Evolutionary conservation across 23 tunicate species (phyloP).

Genomic region (Trididemnum clinides): DNA sequence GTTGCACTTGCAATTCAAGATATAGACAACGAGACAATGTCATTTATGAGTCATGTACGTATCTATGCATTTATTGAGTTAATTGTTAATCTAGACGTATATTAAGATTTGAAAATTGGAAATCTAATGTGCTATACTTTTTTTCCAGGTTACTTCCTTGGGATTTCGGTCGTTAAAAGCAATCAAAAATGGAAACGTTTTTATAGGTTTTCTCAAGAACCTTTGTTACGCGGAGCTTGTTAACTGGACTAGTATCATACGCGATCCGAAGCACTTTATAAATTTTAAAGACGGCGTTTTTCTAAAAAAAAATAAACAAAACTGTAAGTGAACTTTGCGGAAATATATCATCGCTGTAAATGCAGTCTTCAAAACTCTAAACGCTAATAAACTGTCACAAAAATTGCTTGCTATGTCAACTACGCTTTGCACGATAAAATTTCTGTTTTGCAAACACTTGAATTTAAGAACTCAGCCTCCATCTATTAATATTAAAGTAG

Average conservation of each 20-base stretch:
- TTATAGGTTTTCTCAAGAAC: slow-evolving; percentile 54
- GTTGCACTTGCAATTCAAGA: slow-evolving; percentile 62
- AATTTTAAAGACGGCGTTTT: background rate
- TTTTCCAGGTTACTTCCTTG: slow-evolving; percentile 58
- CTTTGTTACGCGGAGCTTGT: slow-evolving; percentile 61
- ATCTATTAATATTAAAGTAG: too few species aligned
- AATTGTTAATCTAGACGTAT: too few species aligned
- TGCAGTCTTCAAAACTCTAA: too few species aligned
- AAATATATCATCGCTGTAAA: too few species aligned
- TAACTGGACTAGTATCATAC: slow-evolving; percentile 60
- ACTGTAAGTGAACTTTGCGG: slow-evolving; percentile 37
- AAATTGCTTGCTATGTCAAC: too few species aligned
- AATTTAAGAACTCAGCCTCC: background rate
- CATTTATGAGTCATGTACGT: too few species aligned
- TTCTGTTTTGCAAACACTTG: background rate
- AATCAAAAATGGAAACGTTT: slow-evolving; percentile 76
- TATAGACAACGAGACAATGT: background rate
- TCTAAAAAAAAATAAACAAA: background rate
- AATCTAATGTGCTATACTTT: too few species aligned
- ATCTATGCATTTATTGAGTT: too few species aligned
- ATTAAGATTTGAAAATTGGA: too few species aligned
- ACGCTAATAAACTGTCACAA: too few species aligned
- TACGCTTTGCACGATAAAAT: too few species aligned
- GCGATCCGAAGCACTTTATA: slow-evolving; percentile 12
- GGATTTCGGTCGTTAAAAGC: slow-evolving; percentile 71